Conservation (phyloP, 2,888 invertebrate genomes). For the Eretmocerus hayati region DNA sequence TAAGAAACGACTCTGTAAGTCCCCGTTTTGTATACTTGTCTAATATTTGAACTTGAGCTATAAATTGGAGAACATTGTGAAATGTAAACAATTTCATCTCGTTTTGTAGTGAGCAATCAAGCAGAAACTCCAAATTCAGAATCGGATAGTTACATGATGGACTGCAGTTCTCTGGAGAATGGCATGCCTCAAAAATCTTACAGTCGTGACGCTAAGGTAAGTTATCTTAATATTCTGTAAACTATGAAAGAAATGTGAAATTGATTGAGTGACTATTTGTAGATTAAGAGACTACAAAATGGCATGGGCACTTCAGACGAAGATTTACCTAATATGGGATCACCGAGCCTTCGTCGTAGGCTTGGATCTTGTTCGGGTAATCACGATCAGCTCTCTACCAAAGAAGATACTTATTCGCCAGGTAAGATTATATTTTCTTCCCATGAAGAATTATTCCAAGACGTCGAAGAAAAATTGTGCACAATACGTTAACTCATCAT, state of each 20-base stretch:
- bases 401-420: conserved; percentile 53
- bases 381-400: conserved; percentile 43
- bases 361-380: conserved; percentile 56
- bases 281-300: conserved; percentile 47
- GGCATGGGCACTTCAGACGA: conserved; percentile 58
- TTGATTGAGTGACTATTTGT: background rate
- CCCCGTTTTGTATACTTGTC: background rate
- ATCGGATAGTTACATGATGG: conserved; percentile 67
- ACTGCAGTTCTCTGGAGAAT: conserved; percentile 69
- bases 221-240: no score
- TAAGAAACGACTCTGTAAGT: conserved; percentile 56
- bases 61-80: no score
- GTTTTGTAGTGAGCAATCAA: conserved; percentile 54
- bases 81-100: no score
- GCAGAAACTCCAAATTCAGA: conserved; percentile 68
- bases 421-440: conserved; percentile 37
- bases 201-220: conserved; percentile 44
- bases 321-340: conserved; percentile 55
- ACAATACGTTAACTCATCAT: no score
- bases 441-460: no score
- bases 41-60: no score
- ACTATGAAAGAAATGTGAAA: background rate
- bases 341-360: conserved; percentile 62
- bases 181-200: conserved; percentile 53
- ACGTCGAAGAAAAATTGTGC: no score